Conservation (phyloP, 53 echinoderm and acorn worm genomes). For the Mesocentrotus franciscanus region DNA sequence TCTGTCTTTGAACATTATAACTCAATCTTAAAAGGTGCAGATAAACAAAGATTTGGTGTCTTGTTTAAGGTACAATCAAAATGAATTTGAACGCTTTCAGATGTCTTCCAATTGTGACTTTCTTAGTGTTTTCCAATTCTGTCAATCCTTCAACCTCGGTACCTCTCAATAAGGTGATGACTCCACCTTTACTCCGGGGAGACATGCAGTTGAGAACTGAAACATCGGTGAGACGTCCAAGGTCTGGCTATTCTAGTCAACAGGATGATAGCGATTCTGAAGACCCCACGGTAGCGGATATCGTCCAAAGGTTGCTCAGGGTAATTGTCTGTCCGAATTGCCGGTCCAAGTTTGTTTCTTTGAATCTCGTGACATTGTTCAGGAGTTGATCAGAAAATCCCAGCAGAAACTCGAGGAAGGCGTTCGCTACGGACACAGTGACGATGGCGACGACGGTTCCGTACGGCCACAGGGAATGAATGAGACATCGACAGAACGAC, state of each 20-base stretch:
- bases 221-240: background rate
- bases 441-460: background rate
- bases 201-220: background rate
- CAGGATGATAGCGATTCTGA: background rate
- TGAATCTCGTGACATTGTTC: background rate
- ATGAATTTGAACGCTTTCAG: background rate
- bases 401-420: background rate
- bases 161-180: background rate
- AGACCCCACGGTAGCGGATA: background rate
- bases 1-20: background rate
- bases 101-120: background rate
- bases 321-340: background rate
- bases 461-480: background rate
- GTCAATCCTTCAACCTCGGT: background rate
- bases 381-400: background rate
- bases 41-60: background rate
- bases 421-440: background rate
- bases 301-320: background rate
- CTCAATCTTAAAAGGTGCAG: background rate
- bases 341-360: background rate
- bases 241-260: background rate
- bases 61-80: background rate
- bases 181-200: background rate
- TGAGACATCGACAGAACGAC: background rate
- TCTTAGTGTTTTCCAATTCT: background rate